Base-by-base conservation (phyloP, 2,797 vertebrate genomes). In the Nyctibius grandis region DNA sequence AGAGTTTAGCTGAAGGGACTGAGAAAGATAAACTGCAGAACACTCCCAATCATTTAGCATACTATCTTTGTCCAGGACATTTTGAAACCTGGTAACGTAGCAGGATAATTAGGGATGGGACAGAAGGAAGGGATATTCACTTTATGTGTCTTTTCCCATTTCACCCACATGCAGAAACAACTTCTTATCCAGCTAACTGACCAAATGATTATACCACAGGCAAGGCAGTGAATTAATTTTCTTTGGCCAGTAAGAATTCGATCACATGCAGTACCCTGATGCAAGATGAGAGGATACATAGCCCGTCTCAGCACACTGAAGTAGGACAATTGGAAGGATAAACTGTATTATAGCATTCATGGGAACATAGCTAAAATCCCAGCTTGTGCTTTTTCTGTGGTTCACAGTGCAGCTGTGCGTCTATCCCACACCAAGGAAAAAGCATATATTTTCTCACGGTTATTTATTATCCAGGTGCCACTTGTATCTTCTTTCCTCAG, bases 391-490 rank as follows among this genome's bases (percentile, higher is more conserved):
- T 50, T 48, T 72, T 77, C 56, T 60, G 80, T 76, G 59, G 36
- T 51, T 97, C 87, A 44, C n/a, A 77, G 72, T 11, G n/a, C 90
- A 95, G 91, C 85, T 90, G 76, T 79, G 79, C 17, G 13, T 72
- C 86, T 86, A 85, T 54, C 87, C 87, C 81, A 65, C 63, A 68
- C 26, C 53, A 77, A 86, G 57, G 51, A 89, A 73, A 84, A 95
- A 57, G 9, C 72, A 63, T 14, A 26, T 23, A 34, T 88, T 91
- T 95, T 91, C 54, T 91, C 91, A 94, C 5, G 2, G 51, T 77
- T 94, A 75, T 85, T 94, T 94, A 94, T 92, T 95, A 89, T 48
- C 74, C 76, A 97, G 91, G 86, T 92, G 81, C 31, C 84, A 91
- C 60, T 85, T 89, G 7, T 61, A 61, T 91, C 54, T 89, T 92